These are phyloP conservation scores for Saguinus imperator DNA, from an alignment of 2,113 vertebrate genomes.

Conservation along the genomic window DNA sequence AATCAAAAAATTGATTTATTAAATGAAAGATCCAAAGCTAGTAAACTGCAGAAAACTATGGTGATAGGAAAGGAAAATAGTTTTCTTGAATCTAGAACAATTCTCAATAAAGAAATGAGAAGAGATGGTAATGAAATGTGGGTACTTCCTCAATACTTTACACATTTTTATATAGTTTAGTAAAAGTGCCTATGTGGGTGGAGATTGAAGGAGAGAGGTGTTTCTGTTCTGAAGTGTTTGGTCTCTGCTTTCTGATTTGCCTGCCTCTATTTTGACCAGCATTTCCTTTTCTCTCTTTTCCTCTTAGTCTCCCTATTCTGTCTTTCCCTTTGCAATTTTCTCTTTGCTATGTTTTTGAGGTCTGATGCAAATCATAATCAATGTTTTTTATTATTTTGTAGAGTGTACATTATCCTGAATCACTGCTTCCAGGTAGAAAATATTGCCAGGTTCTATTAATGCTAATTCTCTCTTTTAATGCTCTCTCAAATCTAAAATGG, in stretches of 20 bases:
- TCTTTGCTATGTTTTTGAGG: neutral
- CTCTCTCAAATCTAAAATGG: neutral
- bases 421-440: neutral
- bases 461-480: neutral
- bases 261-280: neutral
- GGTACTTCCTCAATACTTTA: neutral
- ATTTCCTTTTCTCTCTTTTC: neutral
- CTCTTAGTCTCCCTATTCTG: neutral
- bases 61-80: neutral
- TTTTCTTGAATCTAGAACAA: constrained; percentile 44
- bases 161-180: constrained; percentile 5
- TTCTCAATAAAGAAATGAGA: constrained; percentile 25
- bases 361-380: neutral
- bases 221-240: neutral
- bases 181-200: neutral
- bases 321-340: neutral
- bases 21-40: neutral
- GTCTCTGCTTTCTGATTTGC: neutral
- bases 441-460: neutral
- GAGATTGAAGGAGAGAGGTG: neutral
- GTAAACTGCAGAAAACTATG: neutral
- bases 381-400: neutral
- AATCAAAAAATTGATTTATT: neutral
- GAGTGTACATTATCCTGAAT: neutral
- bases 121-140: neutral